Evolutionary conservation across 2,113 vertebrate genomes (phyloP).

Genomic region (Pipa parva): DNA sequence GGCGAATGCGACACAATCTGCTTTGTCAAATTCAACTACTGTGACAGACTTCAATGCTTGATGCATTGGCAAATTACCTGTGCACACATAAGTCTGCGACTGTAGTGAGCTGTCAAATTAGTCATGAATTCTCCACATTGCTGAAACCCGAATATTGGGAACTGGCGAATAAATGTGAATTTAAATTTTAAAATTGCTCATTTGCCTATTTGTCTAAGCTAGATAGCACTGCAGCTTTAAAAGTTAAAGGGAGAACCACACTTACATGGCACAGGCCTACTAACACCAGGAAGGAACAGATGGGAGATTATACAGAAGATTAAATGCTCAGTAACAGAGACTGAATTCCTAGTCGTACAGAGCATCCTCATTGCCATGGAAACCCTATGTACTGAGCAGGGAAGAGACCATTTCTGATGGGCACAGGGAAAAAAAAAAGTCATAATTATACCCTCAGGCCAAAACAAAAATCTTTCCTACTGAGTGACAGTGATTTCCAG

Average conservation of each 20-base stretch:
- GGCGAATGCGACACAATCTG: too few relatives aligned
- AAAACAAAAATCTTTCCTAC: not conserved
- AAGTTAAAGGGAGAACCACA: not conserved
- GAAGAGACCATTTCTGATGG: not conserved
- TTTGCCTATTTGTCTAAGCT: too few relatives aligned
- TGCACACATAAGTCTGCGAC: too few relatives aligned
- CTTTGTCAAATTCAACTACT: too few relatives aligned
- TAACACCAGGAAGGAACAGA: constrained; percentile 29
- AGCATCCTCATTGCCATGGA: constrained; percentile 25
- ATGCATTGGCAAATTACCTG: too few relatives aligned
- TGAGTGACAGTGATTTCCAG: not conserved
- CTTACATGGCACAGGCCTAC: not conserved
- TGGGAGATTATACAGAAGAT: constrained; percentile 31
- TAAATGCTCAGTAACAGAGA: constrained; percentile 16
- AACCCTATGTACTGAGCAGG: not conserved
- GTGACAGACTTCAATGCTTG: too few relatives aligned
- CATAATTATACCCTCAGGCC: not conserved
- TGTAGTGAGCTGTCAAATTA: too few relatives aligned
- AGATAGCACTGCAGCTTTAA: not conserved
- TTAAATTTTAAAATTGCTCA: too few relatives aligned
- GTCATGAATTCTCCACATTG: too few relatives aligned
- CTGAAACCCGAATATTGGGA: too few relatives aligned
- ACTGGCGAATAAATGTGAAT: too few relatives aligned
- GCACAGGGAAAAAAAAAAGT: not conserved
- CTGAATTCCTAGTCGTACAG: not conserved